Evolutionary conservation across 2,113 vertebrate genomes (phyloP).

Genomic region (Chaenogobius annularis): DNA sequence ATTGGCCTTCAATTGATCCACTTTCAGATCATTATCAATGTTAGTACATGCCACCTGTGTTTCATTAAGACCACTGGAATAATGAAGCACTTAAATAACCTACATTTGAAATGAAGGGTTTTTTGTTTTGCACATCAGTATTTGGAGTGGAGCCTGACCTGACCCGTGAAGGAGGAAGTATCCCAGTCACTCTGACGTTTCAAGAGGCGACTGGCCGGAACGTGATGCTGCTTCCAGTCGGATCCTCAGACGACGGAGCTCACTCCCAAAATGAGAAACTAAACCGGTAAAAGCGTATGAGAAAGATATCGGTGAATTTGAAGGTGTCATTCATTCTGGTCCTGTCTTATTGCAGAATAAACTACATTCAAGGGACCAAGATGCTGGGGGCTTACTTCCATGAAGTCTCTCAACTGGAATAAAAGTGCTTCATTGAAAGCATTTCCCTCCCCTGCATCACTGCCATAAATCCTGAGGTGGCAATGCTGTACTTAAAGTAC

Average conservation of each 20-base stretch:
- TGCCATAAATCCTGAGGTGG: conserved; percentile 2
- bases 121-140: conserved; percentile 69
- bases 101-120: too few relatives aligned
- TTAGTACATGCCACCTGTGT: too few relatives aligned
- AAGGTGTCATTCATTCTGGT: background rate
- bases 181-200: conserved; percentile 94
- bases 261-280: conserved; percentile 98
- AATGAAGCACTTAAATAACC: too few relatives aligned
- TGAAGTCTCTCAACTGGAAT: conserved; percentile 88
- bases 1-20: too few relatives aligned
- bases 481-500: too few relatives aligned
- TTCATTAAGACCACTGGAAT: too few relatives aligned
- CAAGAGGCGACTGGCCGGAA: conserved; percentile 95
- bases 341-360: conserved; percentile 75
- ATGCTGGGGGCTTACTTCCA: conserved; percentile 91
- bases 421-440: conserved; percentile 29
- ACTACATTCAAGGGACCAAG: conserved; percentile 93
- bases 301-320: background rate
- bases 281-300: conserved; percentile 81
- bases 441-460: background rate
- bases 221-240: conserved; percentile 94
- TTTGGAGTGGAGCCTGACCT: conserved; percentile 95
- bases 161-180: conserved; percentile 95
- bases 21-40: too few relatives aligned
- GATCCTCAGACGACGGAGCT: conserved; percentile 92